Percentiles rank a stretch among this genome's conserved stretches.
Evolutionary conservation across 2,113 vertebrate species (phyloP).

Genomic region (Tupaia chinensis): DNA sequence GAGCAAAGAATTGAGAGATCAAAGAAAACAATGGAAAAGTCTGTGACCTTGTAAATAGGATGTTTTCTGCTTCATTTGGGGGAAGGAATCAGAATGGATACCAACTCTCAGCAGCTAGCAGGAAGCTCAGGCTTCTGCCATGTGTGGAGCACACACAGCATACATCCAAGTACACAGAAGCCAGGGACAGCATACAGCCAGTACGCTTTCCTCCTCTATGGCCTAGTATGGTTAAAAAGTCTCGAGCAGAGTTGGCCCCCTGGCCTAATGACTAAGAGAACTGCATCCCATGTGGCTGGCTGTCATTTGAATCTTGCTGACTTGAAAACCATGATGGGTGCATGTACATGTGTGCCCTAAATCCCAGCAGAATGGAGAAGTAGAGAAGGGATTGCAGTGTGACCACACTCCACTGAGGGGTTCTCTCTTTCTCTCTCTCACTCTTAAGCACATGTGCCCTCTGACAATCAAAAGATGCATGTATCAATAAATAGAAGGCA

Average conservation of each 20-base stretch:
- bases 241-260: neutral
- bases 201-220: neutral
- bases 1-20: neutral
- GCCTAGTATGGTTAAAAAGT: neutral
- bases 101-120: neutral
- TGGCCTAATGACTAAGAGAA: no score
- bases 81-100: neutral
- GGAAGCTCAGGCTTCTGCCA: neutral
- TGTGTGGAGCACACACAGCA: rapidly evolving
- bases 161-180: neutral
- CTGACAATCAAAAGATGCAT: no score
- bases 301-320: no score
- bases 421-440: no score
- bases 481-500: neutral
- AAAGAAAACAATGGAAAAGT: neutral
- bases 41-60: neutral
- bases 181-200: neutral
- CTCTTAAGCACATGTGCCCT: no score
- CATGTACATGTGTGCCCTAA: no score
- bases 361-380: no score
- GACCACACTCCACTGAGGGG: no score
- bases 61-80: neutral
- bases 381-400: no score
- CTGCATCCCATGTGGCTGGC: no score
- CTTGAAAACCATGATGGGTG: no score